Conservation (phyloP, 2,888 invertebrate species). For the Leptothorax acervorum region DNA sequence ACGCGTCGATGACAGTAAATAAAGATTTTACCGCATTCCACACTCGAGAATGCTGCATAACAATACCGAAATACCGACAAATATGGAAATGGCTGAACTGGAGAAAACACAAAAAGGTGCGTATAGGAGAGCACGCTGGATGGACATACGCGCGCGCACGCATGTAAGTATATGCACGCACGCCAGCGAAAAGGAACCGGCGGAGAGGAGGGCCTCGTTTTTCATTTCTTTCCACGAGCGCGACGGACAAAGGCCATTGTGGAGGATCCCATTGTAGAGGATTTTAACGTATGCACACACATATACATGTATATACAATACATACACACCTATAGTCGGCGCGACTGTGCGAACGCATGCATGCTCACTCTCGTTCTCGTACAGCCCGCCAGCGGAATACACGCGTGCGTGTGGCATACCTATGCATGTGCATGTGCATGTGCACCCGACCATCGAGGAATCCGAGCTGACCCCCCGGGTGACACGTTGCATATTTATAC, state of each 20-base stretch:
- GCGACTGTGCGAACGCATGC: constrained; percentile 33
- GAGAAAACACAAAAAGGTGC: constrained; percentile 12
- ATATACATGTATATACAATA: constrained; percentile 59
- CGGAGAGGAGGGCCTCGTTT: constrained; percentile 73
- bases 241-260: constrained; percentile 83
- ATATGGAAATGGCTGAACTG: constrained; percentile 24
- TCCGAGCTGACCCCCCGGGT: constrained; percentile 80
- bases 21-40: neutral
- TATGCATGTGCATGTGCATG: constrained; percentile 22
- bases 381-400: constrained; percentile 32
- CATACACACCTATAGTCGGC: constrained; percentile 43
- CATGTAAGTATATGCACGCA: constrained; percentile 9
- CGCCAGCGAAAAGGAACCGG: constrained; percentile 37
- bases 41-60: neutral
- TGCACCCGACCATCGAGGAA: constrained; percentile 76
- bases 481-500: constrained; percentile 83
- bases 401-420: neutral
- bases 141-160: neutral
- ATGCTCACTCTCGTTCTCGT: constrained; percentile 19
- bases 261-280: constrained; percentile 81
- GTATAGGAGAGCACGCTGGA: constrained; percentile 18
- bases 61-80: constrained; percentile 8
- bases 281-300: constrained; percentile 80
- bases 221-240: constrained; percentile 80
- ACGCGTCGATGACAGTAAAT: neutral